Conservation (phyloP, 2,888 invertebrate species). For the Drosophila colorata region DNA sequence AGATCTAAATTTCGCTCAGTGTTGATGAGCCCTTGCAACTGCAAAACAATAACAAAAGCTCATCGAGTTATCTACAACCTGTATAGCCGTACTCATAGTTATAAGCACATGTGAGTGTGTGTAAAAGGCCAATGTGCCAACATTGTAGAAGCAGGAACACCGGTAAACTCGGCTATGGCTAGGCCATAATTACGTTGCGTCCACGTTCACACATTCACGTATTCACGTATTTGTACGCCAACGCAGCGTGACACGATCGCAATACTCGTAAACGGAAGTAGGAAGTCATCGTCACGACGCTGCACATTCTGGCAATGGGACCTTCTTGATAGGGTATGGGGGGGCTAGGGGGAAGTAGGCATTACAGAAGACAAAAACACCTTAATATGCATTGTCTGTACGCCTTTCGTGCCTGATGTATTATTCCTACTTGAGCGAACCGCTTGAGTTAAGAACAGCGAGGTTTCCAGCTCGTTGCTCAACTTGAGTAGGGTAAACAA, state of each 20-base stretch:
- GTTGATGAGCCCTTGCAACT: slow-evolving; percentile 28
- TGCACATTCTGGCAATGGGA: slow-evolving; percentile 46
- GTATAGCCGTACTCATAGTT: neutral
- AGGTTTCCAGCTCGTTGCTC: slow-evolving; percentile 33
- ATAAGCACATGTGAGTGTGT: slow-evolving; percentile 6
- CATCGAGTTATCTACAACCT: slow-evolving; percentile 28
- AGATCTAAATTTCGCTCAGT: slow-evolving; percentile 23
- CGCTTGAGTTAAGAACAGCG: slow-evolving; percentile 21
- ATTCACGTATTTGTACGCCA: slow-evolving; percentile 45
- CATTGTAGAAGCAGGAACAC: slow-evolving; percentile 19
- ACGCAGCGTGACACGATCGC: slow-evolving; percentile 63
- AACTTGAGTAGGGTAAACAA: slow-evolving; percentile 12
- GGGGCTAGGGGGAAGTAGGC: neutral
- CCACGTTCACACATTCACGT: slow-evolving; percentile 29
- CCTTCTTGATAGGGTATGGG: slow-evolving; percentile 12
- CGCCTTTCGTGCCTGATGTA: slow-evolving; percentile 28
- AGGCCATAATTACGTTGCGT: slow-evolving; percentile 48
- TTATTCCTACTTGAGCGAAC: slow-evolving; percentile 10
- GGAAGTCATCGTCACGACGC: slow-evolving; percentile 60
- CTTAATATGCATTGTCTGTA: slow-evolving; percentile 44
- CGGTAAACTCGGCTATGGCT: slow-evolving; percentile 41
- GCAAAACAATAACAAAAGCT: slow-evolving; percentile 49
- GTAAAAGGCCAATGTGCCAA: slow-evolving; percentile 55
- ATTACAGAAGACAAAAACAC: slow-evolving; percentile 6
- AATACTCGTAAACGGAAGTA: slow-evolving; percentile 58